A percentile compares a stretch with the other conserved stretches of the same genome.
phyloP scores from a whole-genome alignment of 2,888 invertebrate genomes.

The Scaptomyza tumidula region DNA sequence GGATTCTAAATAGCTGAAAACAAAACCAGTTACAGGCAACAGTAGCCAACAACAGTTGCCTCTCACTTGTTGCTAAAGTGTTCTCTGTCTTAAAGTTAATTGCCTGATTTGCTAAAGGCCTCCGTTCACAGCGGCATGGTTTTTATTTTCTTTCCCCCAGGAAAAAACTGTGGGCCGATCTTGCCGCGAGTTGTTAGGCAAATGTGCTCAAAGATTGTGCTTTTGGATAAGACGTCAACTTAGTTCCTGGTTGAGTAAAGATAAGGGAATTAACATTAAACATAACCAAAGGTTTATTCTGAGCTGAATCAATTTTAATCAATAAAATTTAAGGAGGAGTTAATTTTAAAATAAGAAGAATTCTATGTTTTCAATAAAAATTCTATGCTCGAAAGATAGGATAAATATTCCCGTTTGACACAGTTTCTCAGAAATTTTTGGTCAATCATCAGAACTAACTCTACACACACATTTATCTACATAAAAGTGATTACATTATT shows the following conservation, averaged over 20 bases:
- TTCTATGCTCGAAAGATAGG: too few relatives aligned
- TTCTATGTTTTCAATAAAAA: too few relatives aligned
- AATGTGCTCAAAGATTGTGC: constrained; percentile 70
- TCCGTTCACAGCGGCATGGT: constrained; percentile 36
- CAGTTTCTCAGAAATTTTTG: too few relatives aligned
- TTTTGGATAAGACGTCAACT: constrained; percentile 61
- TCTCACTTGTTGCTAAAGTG: constrained; percentile 9
- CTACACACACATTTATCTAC: not conserved
- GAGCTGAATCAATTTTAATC: too few relatives aligned
- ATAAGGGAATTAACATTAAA: not conserved
- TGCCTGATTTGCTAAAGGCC: constrained; percentile 65
- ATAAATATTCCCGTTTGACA: too few relatives aligned
- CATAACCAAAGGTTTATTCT: not conserved
- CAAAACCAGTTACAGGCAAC: constrained; percentile 15
- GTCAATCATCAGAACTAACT: too few relatives aligned
- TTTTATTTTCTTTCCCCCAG: constrained; percentile 9
- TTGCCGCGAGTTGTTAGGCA: constrained; percentile 53
- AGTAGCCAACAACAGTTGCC: constrained; percentile 36
- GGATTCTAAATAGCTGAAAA: constrained; percentile 67
- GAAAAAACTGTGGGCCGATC: constrained; percentile 43
- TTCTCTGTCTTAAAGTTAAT: constrained; percentile 61
- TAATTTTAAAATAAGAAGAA: too few relatives aligned
- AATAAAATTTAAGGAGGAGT: too few relatives aligned
- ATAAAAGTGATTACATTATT: not conserved
- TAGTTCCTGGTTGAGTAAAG: not conserved